These are phyloP conservation scores for Melanostoma mellinum DNA, from an alignment of 2,888 invertebrate species.

Conservation along the genomic window DNA sequence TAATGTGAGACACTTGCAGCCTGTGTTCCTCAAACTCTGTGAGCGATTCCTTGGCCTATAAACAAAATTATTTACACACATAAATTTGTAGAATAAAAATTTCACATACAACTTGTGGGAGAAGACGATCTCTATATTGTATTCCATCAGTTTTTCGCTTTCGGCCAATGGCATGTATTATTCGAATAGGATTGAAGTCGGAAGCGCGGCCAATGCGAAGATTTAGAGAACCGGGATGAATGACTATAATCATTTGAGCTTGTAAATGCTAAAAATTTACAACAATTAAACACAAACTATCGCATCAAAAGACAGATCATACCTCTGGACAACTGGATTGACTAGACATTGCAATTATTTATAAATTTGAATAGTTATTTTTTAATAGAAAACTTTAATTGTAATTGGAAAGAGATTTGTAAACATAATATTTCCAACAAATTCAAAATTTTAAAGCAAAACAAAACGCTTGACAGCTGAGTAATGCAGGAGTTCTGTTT, in stretches of 20 bases:
- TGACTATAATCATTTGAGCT: conserved; percentile 93
- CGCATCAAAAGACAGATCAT: not conserved
- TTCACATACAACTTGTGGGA: conserved; percentile 83
- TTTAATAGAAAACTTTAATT: too few species aligned
- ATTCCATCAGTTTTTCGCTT: conserved; percentile 81
- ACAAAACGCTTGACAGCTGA: too few species aligned
- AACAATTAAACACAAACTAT: too few species aligned
- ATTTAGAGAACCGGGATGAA: conserved; percentile 96
- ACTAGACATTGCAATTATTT: conserved; percentile 49
- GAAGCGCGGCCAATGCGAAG: conserved; percentile 95
- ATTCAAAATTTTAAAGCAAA: too few species aligned
- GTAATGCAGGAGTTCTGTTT: too few species aligned
- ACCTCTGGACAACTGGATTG: conserved; percentile 69
- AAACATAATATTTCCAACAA: too few species aligned
- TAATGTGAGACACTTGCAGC: conserved; percentile 90
- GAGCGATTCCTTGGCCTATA: conserved; percentile 85
- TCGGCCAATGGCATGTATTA: conserved; percentile 86
- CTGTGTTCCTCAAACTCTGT: conserved; percentile 93
- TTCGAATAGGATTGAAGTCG: conserved; percentile 92
- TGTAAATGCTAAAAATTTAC: conserved; percentile 85
- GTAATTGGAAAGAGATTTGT: too few species aligned
- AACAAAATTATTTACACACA: not conserved
- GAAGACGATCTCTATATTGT: conserved; percentile 85
- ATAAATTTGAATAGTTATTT: not conserved
- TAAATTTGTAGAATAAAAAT: conserved; percentile 6